Evolutionary conservation across 2,888 invertebrate genomes (phyloP).

Genomic region (Malthinus seriepunctatus): DNA sequence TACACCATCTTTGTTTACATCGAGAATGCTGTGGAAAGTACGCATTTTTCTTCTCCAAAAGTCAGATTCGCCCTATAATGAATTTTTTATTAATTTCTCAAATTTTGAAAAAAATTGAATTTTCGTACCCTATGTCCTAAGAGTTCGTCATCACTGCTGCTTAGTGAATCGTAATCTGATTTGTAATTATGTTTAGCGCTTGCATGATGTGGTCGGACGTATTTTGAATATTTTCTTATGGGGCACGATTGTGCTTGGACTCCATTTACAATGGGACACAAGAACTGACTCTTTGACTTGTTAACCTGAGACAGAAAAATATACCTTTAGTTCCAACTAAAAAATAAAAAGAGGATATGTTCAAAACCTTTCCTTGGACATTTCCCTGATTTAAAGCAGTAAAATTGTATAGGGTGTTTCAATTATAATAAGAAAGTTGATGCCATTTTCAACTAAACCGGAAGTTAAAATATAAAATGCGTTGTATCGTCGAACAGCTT

Average conservation of each 20-base stretch:
- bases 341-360: too few relatives aligned
- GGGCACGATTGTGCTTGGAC: not conserved
- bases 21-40: slow-evolving; percentile 79
- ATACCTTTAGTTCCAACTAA: not conserved
- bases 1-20: slow-evolving; percentile 84
- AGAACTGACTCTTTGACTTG: not conserved
- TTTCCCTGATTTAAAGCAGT: too few relatives aligned
- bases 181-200: slow-evolving; percentile 8
- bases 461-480: too few relatives aligned
- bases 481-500: too few relatives aligned
- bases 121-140: slow-evolving; percentile 32
- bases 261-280: not conserved
- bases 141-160: slow-evolving; percentile 31
- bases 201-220: slow-evolving; percentile 25
- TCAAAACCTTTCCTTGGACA: too few relatives aligned
- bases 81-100: not conserved
- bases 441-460: too few relatives aligned
- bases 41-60: slow-evolving; percentile 88
- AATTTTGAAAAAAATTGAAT: not conserved
- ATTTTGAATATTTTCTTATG: slow-evolving; percentile 26
- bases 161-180: slow-evolving; percentile 25
- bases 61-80: slow-evolving; percentile 58
- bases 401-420: too few relatives aligned
- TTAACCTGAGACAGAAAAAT: not conserved
- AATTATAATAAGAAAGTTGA: too few relatives aligned